Evolutionary conservation across 1,140 invertebrate species (phyloP).

Genomic region (Drosophila obscura): DNA sequence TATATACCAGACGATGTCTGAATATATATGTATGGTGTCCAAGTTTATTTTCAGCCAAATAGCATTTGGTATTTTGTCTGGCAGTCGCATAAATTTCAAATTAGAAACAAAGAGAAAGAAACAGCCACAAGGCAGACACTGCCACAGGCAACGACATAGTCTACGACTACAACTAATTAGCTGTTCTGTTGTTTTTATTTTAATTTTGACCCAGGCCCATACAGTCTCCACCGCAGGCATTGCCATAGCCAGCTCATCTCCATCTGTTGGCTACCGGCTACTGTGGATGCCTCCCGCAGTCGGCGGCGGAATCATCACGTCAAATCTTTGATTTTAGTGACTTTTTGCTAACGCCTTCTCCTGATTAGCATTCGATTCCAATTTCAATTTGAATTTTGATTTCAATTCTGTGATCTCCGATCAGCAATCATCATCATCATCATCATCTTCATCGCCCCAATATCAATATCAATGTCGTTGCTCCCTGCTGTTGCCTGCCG

Average conservation of each 20-base stretch:
- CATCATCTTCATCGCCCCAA: slow-evolving; percentile 35
- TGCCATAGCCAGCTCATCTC: background rate
- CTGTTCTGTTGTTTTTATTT: slow-evolving; percentile 66
- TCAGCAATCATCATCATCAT: slow-evolving; percentile 36
- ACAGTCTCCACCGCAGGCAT: too few relatives aligned
- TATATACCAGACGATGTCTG: slow-evolving; percentile 34
- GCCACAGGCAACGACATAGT: slow-evolving; percentile 6
- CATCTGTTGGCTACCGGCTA: slow-evolving; percentile 26
- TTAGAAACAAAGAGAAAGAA: slow-evolving; percentile 57
- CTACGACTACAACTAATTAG: slow-evolving; percentile 63
- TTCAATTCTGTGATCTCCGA: slow-evolving; percentile 6
- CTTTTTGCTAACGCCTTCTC: slow-evolving; percentile 46
- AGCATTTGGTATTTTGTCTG: slow-evolving; percentile 71
- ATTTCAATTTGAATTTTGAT: slow-evolving; percentile 36
- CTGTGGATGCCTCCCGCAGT: slow-evolving; percentile 17
- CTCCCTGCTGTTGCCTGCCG: slow-evolving; percentile 10
- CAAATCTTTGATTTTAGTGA: slow-evolving; percentile 24
- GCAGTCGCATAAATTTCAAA: slow-evolving; percentile 68
- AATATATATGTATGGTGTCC: slow-evolving; percentile 18
- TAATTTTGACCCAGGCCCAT: slow-evolving; percentile 48
- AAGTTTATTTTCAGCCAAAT: slow-evolving; percentile 70
- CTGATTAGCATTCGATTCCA: slow-evolving; percentile 38
- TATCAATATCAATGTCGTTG: slow-evolving; percentile 55
- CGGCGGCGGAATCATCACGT: slow-evolving; percentile 9
- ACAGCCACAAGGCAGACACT: slow-evolving; percentile 5